These are phyloP conservation scores for Dendronephthya gigantea DNA, from an alignment of 64 coral and sea anemone genomes.

Conservation along the genomic window DNA sequence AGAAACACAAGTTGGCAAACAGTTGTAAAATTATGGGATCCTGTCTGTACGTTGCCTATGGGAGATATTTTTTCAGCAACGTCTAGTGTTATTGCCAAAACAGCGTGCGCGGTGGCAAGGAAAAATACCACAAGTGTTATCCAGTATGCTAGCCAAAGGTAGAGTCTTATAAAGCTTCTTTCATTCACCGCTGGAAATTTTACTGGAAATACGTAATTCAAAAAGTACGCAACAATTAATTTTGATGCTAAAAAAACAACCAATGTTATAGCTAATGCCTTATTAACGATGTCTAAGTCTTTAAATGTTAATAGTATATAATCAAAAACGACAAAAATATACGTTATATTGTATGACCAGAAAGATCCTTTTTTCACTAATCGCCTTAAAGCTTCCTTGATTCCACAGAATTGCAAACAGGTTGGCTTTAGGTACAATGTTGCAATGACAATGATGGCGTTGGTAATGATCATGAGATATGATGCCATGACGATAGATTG, in stretches of 20 bases:
- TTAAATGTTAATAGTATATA: not conserved
- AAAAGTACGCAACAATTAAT: constrained; percentile 1
- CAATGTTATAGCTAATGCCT: not conserved
- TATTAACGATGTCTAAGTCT: not conserved
- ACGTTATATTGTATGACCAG: constrained; percentile 1
- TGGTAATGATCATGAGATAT: not conserved
- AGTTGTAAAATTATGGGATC: not conserved
- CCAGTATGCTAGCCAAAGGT: constrained; percentile 6
- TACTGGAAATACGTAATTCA: not conserved
- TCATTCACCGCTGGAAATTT: not conserved
- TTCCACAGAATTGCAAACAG: not conserved
- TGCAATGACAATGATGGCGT: not conserved
- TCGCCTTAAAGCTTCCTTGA: not conserved
- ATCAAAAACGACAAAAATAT: not conserved
- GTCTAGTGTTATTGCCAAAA: not conserved
- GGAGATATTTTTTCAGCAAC: not conserved
- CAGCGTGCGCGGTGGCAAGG: not conserved
- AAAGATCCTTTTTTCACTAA: not conserved
- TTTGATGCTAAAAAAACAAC: not conserved
- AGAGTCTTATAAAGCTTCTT: not conserved
- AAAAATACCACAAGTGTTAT: not conserved
- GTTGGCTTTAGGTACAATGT: not conserved
- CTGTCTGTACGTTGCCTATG: not conserved
- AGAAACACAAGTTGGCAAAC: not conserved
- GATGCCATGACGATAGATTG: not conserved